These are phyloP conservation scores for Odontophorus gujanensis DNA, from an alignment of 2,113 vertebrate genomes.

Conservation along the genomic window DNA sequence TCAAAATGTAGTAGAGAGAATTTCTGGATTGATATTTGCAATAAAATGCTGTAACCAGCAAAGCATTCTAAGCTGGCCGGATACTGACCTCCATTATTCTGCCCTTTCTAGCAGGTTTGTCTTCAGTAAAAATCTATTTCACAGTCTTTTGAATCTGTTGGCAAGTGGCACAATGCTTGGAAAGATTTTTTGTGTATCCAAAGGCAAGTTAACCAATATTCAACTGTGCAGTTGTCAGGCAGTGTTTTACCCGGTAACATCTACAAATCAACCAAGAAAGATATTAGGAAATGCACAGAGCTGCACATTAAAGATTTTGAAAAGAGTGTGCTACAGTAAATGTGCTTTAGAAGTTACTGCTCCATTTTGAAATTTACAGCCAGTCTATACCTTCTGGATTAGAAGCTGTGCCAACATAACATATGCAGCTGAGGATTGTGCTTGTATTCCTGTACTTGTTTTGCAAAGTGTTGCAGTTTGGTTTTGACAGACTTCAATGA, in stretches of 20 bases:
- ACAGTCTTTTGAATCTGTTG: conserved; percentile 50
- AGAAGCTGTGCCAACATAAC: conserved; percentile 41
- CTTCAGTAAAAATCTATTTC: conserved; percentile 65
- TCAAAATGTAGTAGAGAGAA: conserved; percentile 13
- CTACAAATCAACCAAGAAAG: not conserved
- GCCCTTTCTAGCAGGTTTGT: conserved; percentile 50
- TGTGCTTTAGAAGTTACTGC: not conserved
- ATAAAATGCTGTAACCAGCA: conserved; percentile 34
- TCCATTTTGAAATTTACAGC: conserved; percentile 32
- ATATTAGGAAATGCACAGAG: conserved; percentile 1
- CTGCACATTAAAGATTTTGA: not conserved
- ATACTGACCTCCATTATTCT: conserved; percentile 55
- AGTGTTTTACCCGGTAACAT: not conserved
- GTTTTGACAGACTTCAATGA: conserved; percentile 66
- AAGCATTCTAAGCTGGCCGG: conserved; percentile 35
- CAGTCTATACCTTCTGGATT: conserved; percentile 54
- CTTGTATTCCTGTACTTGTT: conserved; percentile 52
- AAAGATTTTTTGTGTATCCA: conserved; percentile 24
- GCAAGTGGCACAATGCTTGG: conserved; percentile 15
- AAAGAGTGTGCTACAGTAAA: not conserved
- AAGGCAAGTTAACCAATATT: conserved; percentile 18
- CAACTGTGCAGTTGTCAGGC: not conserved
- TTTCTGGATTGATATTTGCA: conserved; percentile 66
- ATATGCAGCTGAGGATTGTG: conserved; percentile 48
- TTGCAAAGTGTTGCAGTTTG: conserved; percentile 61